Conservation (phyloP, 2,888 invertebrate genomes). For the Platycheirus rosarum region DNA sequence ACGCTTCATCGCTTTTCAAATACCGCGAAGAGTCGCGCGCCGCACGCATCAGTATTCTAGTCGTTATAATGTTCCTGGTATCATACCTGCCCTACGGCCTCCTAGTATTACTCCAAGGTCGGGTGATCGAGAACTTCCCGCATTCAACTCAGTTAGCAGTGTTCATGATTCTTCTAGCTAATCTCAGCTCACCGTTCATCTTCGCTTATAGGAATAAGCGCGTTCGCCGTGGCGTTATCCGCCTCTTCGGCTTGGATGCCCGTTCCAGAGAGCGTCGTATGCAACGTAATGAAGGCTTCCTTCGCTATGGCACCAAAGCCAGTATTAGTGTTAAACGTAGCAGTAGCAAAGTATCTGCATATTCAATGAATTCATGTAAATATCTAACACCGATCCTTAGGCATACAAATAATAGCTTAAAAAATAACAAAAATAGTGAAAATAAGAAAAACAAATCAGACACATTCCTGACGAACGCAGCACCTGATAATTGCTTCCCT, state of each 20-base stretch:
- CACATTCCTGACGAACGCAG: conserved; percentile 61
- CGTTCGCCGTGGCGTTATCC: conserved; percentile 82
- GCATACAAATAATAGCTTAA: conserved; percentile 63
- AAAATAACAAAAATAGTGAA: conserved; percentile 34
- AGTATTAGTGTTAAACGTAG: conserved; percentile 80
- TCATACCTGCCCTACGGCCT: conserved; percentile 82
- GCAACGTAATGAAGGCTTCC: conserved; percentile 79
- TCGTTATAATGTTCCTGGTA: conserved; percentile 83
- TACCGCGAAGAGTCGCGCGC: conserved; percentile 95
- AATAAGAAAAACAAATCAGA: conserved; percentile 36
- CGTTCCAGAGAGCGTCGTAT: conserved; percentile 77
- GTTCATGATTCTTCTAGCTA: conserved; percentile 81
- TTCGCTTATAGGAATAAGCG: conserved; percentile 83
- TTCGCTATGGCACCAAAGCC: conserved; percentile 74
- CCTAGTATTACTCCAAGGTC: conserved; percentile 81
- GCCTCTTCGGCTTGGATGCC: conserved; percentile 80
- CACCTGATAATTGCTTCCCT: conserved; percentile 33
- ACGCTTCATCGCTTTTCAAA: conserved; percentile 91
- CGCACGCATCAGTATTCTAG: conserved; percentile 89
- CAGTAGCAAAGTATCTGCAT: conserved; percentile 81
- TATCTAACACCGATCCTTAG: conserved; percentile 79
- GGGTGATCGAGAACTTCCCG: conserved; percentile 79
- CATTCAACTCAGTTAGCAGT: conserved; percentile 81
- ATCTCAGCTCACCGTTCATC: conserved; percentile 82
- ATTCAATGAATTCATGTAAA: conserved; percentile 81